A percentile compares a stretch with the other conserved stretches of the same genome.
Conservation (phyloP, 2,113 vertebrate genomes). For the Plecturocebus donacophilus region DNA sequence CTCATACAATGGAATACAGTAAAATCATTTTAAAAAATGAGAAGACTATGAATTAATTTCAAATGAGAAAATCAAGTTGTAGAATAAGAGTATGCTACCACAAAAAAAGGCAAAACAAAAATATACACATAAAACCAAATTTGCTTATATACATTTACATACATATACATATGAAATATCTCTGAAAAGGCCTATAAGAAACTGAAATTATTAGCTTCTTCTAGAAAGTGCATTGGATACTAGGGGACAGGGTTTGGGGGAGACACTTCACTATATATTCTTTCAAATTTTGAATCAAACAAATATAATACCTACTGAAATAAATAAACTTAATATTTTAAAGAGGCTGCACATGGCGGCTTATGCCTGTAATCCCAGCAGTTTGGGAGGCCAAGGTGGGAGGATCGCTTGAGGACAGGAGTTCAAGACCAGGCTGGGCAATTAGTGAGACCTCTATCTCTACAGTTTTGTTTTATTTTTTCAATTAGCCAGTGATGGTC, state of each 20-base stretch:
- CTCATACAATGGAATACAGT: background rate
- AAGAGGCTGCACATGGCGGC: background rate
- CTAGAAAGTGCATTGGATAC: background rate
- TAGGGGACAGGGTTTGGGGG: background rate
- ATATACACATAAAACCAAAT: background rate
- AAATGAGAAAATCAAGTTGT: constrained; percentile 3
- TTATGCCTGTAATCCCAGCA: no score
- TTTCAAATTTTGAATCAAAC: constrained; percentile 12
- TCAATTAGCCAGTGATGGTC: no score
- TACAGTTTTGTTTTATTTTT: no score
- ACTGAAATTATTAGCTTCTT: background rate
- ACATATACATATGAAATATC: background rate
- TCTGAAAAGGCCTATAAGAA: background rate
- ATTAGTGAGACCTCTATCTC: no score
- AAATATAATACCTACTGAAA: constrained; percentile 13
- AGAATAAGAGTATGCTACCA: background rate
- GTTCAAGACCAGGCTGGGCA: no score
- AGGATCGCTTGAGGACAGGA: no score
- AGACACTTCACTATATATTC: background rate
- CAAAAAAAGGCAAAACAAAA: background rate
- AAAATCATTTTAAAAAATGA: background rate
- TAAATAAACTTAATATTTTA: constrained; percentile 10
- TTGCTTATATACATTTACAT: background rate
- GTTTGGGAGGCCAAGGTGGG: no score
- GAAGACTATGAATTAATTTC: background rate